Base-by-base conservation (phyloP, 2,113 vertebrate species). In the Poeciliopsis turrubarensis region DNA sequence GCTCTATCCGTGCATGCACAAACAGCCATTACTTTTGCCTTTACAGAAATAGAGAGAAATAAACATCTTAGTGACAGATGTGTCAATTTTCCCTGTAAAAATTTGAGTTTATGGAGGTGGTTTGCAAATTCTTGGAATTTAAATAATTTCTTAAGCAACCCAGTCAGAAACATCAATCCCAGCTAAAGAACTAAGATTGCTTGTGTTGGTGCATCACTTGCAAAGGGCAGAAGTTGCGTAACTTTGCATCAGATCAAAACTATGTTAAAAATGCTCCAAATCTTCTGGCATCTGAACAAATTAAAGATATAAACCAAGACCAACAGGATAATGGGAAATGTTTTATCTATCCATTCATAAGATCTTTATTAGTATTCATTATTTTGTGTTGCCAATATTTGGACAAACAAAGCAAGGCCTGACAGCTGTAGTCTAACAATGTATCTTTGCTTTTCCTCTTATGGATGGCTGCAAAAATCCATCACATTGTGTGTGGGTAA, bases 271-370 rank as follows among this genome's bases (percentile, higher is more conserved):
- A 37, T 75, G 63, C 65, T 79, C 39, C 68, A 54, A 66, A 77
- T 76, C 7, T 27, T 47, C 29, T 62, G 62, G 88, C 81, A 79
- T 76, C 65, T 69, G 77, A 80, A 65, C 64, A 72, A 66, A 81
- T 70, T 31, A 73, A 66, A 29, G 79, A 81, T 88, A 83, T 54
- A 78, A 87, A 88, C 65, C 71, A 80, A 85, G 60, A 63, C 31
- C 72, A 73, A 86, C 80, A 73, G 70, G 66, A 85, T 17, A 30
- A 68, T 68, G 65, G 47, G 31, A 66, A 27, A 70, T 22, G 25
- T 80, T 73, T 80, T 83, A 66, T 78, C 79, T 81, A 70, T 11
- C 54, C 67, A 27, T 30, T 41, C 68, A 79, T 26, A 72, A 76
- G 39, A 79, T 75, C 60, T 47, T 47, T 47, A 47, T 17, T 47